phyloP scores from a whole-genome alignment of 92 coral and sea anemone species.

The Micromussa lordhowensis region DNA sequence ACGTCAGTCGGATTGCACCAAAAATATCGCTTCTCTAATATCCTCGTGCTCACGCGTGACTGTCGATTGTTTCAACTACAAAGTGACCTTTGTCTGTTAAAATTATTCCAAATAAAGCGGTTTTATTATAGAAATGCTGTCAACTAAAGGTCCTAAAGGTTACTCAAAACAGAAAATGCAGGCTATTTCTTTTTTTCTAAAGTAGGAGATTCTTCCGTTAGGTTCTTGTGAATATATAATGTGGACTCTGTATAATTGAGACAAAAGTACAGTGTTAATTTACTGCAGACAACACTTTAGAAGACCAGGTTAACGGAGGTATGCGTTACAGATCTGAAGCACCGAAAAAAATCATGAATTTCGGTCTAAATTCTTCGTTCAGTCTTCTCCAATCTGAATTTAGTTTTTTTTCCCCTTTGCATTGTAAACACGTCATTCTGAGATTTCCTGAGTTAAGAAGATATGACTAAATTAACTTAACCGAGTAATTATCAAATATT shows the following conservation, averaged over 20 bases:
- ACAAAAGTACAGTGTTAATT: no score
- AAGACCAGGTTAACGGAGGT: no score
- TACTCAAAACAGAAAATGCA: not conserved
- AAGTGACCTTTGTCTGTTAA: not conserved
- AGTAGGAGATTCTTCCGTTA: not conserved
- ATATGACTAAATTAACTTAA: not conserved
- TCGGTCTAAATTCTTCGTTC: not conserved
- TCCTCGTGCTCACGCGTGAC: slow-evolving; percentile 17
- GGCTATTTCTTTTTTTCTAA: no score
- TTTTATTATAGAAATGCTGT: not conserved
- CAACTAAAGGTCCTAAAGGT: not conserved
- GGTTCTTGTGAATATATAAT: no score
- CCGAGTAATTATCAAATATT: not conserved
- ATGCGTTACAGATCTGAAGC: no score
- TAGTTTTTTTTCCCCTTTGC: not conserved
- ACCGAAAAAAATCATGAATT: no score
- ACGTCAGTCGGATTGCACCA: slow-evolving; percentile 4
- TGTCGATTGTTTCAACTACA: not conserved
- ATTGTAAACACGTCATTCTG: not conserved
- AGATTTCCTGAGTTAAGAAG: not conserved
- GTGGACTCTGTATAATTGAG: no score
- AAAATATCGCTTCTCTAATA: slow-evolving; percentile 30
- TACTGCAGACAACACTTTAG: no score
- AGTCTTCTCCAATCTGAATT: no score
- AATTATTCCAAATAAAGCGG: not conserved